Evolutionary conservation across 1,140 invertebrate genomes (phyloP).

Genomic region (Babylonia areolata): DNA sequence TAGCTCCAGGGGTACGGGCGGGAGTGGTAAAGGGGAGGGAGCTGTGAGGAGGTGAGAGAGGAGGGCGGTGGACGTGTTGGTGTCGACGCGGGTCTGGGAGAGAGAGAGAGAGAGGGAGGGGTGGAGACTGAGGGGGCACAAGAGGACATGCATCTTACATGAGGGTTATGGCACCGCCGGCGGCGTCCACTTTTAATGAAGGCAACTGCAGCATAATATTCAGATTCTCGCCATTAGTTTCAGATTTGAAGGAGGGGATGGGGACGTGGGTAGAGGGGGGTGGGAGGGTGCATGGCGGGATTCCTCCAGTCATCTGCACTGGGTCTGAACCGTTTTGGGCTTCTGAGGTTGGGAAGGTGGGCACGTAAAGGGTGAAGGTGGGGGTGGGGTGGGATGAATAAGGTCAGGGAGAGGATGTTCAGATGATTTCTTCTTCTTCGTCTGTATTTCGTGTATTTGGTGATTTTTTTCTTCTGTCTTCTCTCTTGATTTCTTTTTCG

Average conservation of each 20-base stretch:
- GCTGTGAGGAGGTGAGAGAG: background rate
- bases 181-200: conserved; percentile 35
- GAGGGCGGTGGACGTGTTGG: background rate
- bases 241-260: background rate
- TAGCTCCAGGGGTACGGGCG: background rate
- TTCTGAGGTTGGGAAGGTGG: too few species aligned
- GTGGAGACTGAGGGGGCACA: background rate
- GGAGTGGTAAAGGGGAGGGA: background rate
- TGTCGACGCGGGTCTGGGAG: background rate
- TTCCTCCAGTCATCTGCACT: too few species aligned
- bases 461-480: too few species aligned
- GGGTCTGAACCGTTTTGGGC: too few species aligned
- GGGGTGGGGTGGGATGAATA: too few species aligned
- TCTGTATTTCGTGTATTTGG: too few species aligned
- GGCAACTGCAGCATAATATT: conserved; percentile 26
- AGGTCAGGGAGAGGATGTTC: too few species aligned
- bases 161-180: conserved; percentile 12
- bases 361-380: too few species aligned
- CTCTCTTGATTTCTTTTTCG: too few species aligned
- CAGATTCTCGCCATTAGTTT: conserved; percentile 18
- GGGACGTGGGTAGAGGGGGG: background rate
- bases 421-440: too few species aligned
- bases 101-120: background rate
- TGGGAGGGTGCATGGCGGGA: conserved; percentile 3
- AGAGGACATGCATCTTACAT: conserved; percentile 35